Conservation (phyloP, 2,888 invertebrate species). For the Nemapogon koenigi region DNA sequence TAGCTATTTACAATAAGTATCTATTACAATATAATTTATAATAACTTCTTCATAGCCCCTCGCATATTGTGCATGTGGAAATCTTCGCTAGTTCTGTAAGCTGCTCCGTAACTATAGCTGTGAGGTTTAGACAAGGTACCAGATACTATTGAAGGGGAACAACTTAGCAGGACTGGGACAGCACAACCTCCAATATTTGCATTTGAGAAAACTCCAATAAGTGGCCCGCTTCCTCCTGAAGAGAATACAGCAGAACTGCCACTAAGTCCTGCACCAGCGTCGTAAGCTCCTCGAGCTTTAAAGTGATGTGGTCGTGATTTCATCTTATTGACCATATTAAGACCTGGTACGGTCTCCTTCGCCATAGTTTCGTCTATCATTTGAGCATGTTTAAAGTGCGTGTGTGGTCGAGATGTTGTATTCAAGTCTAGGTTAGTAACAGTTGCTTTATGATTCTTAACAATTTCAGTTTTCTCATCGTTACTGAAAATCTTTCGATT, state of each 20-base stretch:
- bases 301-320: not conserved
- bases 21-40: too few species aligned
- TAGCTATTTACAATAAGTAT: too few species aligned
- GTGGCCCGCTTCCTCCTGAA: slow-evolving; percentile 17
- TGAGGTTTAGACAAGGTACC: slow-evolving; percentile 39
- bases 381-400: too few species aligned
- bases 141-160: slow-evolving; percentile 44
- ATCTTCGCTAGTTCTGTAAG: slow-evolving; percentile 37
- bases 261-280: slow-evolving; percentile 2
- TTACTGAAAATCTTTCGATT: too few species aligned
- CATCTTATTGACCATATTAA: too few species aligned
- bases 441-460: too few species aligned
- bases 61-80: slow-evolving; percentile 37
- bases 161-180: slow-evolving; percentile 48
- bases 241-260: not conserved
- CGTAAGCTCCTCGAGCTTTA: slow-evolving; percentile 4
- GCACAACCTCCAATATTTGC: slow-evolving; percentile 45
- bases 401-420: too few species aligned
- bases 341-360: too few species aligned
- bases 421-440: too few species aligned
- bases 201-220: slow-evolving; percentile 44
- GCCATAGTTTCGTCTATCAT: too few species aligned
- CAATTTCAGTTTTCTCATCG: too few species aligned
- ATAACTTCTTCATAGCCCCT: slow-evolving; percentile 30
- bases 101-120: slow-evolving; percentile 2